phyloP scores from a whole-genome alignment of 64 coral and sea anemone genomes.

The Montipora sp. region DNA sequence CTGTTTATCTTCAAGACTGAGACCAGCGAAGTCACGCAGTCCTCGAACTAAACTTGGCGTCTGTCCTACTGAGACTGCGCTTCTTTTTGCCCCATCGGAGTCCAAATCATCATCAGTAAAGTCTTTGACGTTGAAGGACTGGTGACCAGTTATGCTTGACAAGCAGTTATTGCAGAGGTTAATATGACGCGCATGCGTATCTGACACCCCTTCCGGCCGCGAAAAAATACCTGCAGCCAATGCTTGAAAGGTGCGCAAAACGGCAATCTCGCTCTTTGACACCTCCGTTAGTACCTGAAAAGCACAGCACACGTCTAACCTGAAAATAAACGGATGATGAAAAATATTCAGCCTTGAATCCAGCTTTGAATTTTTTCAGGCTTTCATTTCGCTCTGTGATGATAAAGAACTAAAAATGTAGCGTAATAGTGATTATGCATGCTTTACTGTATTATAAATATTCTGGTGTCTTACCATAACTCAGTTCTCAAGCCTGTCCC shows the following conservation, averaged over 20 bases:
- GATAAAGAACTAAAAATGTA: no score
- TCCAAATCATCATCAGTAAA: conserved; percentile 3
- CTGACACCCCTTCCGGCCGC: conserved; percentile 71
- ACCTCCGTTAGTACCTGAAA: conserved; percentile 85
- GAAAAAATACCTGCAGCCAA: conserved; percentile 78
- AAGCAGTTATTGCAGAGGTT: conserved; percentile 81
- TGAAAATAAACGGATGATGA: background rate
- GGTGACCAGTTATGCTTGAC: conserved; percentile 53
- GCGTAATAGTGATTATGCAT: background rate
- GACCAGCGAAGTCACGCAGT: conserved; percentile 74
- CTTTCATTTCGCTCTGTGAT: no score
- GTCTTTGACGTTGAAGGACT: background rate
- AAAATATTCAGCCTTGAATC: no score
- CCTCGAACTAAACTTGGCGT: conserved; percentile 88
- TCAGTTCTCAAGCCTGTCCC: conserved; percentile 79
- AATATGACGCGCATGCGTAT: conserved; percentile 83
- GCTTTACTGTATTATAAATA: background rate
- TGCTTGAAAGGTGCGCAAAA: conserved; percentile 84
- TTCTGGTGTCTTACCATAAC: conserved; percentile 60
- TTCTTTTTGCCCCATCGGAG: background rate
- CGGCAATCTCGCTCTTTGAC: conserved; percentile 53
- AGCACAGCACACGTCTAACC: conserved; percentile 81
- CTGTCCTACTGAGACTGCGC: background rate
- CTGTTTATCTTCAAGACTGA: conserved; percentile 26
- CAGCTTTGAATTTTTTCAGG: no score